phyloP scores from a whole-genome alignment of 1,140 invertebrate species.

The Tyrophagus putrescentiae region DNA sequence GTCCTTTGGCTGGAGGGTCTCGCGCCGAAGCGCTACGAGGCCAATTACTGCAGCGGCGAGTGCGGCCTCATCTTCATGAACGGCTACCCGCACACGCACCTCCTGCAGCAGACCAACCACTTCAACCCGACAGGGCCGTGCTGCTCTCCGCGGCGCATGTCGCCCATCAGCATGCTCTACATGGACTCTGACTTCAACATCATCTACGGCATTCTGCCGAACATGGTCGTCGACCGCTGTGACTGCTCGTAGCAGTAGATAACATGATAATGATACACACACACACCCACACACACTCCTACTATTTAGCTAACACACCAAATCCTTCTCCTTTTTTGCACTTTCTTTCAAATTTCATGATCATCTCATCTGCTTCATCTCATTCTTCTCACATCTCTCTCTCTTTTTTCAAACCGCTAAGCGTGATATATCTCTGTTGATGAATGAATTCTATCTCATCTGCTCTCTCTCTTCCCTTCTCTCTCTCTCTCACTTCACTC shows the following conservation, averaged over 20 bases:
- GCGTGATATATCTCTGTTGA: background rate
- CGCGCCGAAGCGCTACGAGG: conserved; percentile 83
- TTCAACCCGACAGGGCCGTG: conserved; percentile 61
- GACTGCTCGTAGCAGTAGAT: conserved; percentile 56
- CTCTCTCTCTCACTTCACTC: too few species aligned
- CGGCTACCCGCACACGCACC: conserved; percentile 81
- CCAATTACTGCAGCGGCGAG: conserved; percentile 88
- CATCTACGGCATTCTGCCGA: conserved; percentile 67
- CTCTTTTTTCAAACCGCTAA: background rate
- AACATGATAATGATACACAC: too few species aligned
- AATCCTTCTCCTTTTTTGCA: background rate
- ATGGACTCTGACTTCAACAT: conserved; percentile 71
- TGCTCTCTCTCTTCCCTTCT: too few species aligned
- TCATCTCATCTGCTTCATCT: background rate
- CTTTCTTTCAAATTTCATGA: background rate
- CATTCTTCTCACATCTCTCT: background rate
- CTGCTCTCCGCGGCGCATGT: conserved; percentile 73
- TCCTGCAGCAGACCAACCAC: conserved; percentile 57
- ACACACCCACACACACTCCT: too few species aligned
- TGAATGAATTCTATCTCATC: too few species aligned
- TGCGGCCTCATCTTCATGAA: conserved; percentile 76
- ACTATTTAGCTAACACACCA: background rate
- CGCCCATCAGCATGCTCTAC: conserved; percentile 78
- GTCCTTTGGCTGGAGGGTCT: conserved; percentile 95
- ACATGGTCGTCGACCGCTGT: conserved; percentile 83